Evolutionary conservation across 2,113 vertebrate genomes (phyloP).

Genomic region (Uria lomvia): DNA sequence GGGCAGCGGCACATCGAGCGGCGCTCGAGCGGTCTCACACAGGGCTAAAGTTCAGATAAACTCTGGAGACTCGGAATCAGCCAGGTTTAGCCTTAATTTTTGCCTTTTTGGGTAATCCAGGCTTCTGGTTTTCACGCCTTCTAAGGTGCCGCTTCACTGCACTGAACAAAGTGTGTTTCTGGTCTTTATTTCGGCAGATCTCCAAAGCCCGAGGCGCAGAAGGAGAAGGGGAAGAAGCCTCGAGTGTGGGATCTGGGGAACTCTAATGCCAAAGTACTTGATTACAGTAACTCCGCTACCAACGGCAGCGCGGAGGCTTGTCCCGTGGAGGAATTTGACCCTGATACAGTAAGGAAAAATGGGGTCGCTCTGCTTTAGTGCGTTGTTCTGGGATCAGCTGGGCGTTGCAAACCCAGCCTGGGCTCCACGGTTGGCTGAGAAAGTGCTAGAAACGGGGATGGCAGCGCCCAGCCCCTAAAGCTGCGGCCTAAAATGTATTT

Average conservation of each 20-base stretch:
- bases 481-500: accelerated
- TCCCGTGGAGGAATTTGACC: conserved; percentile 67
- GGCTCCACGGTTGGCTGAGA: neutral
- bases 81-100: neutral
- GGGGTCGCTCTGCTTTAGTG: accelerated
- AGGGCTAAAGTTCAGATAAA: neutral
- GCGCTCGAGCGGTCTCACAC: accelerated
- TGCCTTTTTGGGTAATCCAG: neutral
- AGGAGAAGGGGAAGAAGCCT: conserved; percentile 85
- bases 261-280: conserved; percentile 83
- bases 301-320: conserved; percentile 68
- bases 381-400: neutral
- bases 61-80: neutral
- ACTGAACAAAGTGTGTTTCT: accelerated
- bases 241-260: conserved; percentile 87
- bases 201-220: conserved; percentile 84
- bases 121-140: neutral
- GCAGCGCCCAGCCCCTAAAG: neutral
- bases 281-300: conserved; percentile 83
- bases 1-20: accelerated
- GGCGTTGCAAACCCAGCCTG: accelerated
- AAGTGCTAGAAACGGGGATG: accelerated
- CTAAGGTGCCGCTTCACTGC: neutral
- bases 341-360: neutral
- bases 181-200: conserved; percentile 74